Conservation (phyloP, 2,888 invertebrate species). For the Myopa tessellatipennis region DNA sequence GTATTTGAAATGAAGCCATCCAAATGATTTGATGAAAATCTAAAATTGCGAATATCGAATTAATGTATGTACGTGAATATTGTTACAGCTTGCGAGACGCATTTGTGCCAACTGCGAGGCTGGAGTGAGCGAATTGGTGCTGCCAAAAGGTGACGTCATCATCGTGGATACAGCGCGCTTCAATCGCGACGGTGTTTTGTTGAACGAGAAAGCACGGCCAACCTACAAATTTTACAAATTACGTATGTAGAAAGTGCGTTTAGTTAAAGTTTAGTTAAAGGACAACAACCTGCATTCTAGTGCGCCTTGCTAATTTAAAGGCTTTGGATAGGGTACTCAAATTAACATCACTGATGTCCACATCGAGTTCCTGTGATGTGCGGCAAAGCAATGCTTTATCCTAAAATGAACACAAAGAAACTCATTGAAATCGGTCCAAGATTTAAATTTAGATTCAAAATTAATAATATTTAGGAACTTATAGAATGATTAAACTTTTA, state of each 20-base stretch:
- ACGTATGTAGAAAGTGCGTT: neutral
- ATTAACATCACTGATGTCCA: constrained; percentile 88
- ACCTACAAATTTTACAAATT: constrained; percentile 70
- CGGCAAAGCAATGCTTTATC: constrained; percentile 65
- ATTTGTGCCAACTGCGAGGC: constrained; percentile 87
- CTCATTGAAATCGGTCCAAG: neutral
- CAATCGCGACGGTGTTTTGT: constrained; percentile 92
- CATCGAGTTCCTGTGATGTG: constrained; percentile 79
- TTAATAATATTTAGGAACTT: neutral
- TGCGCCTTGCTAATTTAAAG: constrained; percentile 87
- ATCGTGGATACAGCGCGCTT: constrained; percentile 95
- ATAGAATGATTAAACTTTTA: neutral
- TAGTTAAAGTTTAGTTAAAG: neutral
- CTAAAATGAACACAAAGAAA: constrained; percentile 49
- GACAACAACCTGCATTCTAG: constrained; percentile 77
- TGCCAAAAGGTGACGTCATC: constrained; percentile 91
- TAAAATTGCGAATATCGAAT: neutral
- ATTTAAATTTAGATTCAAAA: neutral
- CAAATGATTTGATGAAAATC: neutral
- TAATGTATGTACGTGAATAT: constrained; percentile 76
- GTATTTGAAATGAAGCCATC: neutral
- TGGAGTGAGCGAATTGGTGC: constrained; percentile 84
- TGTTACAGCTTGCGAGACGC: constrained; percentile 87
- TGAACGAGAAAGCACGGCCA: constrained; percentile 93
- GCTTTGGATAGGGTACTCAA: constrained; percentile 91